Base-by-base conservation (phyloP, 2,113 vertebrate species). In the Ameiurus melas region DNA sequence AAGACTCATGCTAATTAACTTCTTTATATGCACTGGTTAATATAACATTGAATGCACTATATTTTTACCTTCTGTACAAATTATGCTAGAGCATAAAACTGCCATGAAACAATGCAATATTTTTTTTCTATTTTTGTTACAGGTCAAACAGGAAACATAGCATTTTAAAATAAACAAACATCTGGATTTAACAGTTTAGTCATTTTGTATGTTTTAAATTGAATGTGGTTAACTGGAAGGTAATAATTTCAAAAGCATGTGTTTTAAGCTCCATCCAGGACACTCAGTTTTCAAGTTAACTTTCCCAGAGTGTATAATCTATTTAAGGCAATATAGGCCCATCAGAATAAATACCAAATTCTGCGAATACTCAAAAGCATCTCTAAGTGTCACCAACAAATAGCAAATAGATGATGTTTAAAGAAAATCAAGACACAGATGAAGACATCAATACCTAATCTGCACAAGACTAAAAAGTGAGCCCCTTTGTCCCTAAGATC, bases 401-500 rank as follows among this genome's bases (percentile, higher is more conserved):
- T 25, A 64, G 83, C 27, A 53, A 68, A 81, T 17, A 55, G 73
- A 62, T 36, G 25, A n/a, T 78, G 47, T 55, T 86, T 47, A 19
- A 87, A 89, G 64, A n/a, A 83, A 86, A 73, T 78, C 36, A 83
- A 77, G 55, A 33, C 84, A 79, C 73, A 58, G 1, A 85, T 87
- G 88, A 87, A 92, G 91, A 91, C 91, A 85, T 66, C 83, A 89
- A 89, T 55, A 85, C 81, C 77, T 87, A 91, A 90, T 94, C 89
- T 87, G 68, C 90, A 90, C 90, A 89, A 91, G 91, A 93, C 60
- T 79, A 82, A 91, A 84, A 90, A 93, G 85, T 93, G 92, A 93
- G 95, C 94, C 96, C 95, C 96, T 94, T 95, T 92, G 92, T 95
- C 95, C 95, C 94, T 91, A 92, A 91, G 92, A 92, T 88, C 27